Base-by-base conservation (phyloP, 2,888 invertebrate genomes). In the Hirtodrosophila cameraria region DNA sequence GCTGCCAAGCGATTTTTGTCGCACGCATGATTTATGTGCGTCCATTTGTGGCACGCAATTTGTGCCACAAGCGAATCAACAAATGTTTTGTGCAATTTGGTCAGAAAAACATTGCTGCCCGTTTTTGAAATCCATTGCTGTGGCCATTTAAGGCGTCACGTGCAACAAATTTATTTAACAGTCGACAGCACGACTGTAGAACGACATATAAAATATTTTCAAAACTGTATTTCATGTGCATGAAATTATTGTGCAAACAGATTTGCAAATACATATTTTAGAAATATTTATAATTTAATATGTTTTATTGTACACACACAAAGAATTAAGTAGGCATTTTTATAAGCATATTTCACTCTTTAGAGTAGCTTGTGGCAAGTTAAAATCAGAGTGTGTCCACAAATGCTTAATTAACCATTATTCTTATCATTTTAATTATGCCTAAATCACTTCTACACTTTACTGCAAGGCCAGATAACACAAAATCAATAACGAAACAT, bases 21-120 rank as follows among this genome's bases (percentile, higher is more conserved):
- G 64, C 74, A 70, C 61, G 60, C 71, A 59, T 71, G 79, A 82
- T 76, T 79, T 76, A 83, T 76, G 64, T 78, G 54, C 78, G 68
- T 74, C 60, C 68, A 72, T 68, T 77, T 79, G 61, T 52, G 72
- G 64, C 58, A 63, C 57, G 54, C 76, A 79, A 68, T 69, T 70
- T 68, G 68, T 48, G 61, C 65, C 63, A 50, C 63, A 69, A 62
- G 43, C 63, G 73, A 69, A 70, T 75, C 79, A 76, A 62, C 75
- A 72, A 75, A 65, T 61, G 60, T 61, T 45, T 67, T 65, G 64
- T 61, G 57, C 70, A 67, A 55, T 62, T 64, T 69, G 62, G 57
- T 69, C 43, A 31, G 28, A 42, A 42, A n/a, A 38, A 6, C 53
- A 35, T 31, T 52, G 35, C 33, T 39, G 31, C 28, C 59, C 59